Evolutionary conservation across 2,797 vertebrate genomes (phyloP), one percentile per base, ranked within the genome.

Genomic region (Jordanella pulchra): DNA sequence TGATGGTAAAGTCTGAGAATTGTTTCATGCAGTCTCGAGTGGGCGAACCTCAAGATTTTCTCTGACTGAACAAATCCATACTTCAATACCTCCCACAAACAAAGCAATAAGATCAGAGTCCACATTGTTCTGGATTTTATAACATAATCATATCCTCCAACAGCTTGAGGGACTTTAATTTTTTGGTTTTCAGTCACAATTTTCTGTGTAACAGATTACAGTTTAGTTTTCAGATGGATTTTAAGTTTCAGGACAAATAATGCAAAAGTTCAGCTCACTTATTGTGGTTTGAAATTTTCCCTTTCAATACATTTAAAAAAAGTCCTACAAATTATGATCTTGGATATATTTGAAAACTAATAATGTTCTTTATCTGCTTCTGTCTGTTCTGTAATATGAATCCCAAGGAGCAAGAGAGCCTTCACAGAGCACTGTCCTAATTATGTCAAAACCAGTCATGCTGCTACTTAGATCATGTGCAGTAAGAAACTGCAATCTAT

Each of bases 361-460:
- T 70, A n/a, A n/a, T n/a, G n/a, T n/a, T n/a, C 28, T 55, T 65
- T 30, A 48, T 55, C 53, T n/a, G 42, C 32, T n/a, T 27, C 4
- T 14, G 30, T 28, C 6, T 30, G 42, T 50, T 55, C 23, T 55
- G 27, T 60, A 35, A 50, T 5, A 14, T 63, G 12, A 47, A 71
- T 14, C 45, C 72, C 35, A 3, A 30, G 18, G 53, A 35, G 45
- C 9, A 7, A 45, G 50, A 27, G 64, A 66, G 71, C 25, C 30
- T 72, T 65, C 39, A 56, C 12, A 28, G 51, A 45, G 50, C 51
- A 27, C 14, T 17, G 63, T 65, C 69, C 55, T 67, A 61, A 67
- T 54, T 67, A 32, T 67, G 65, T 53, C 75, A 61, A 18, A 71
- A 61, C 15, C 56, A 71, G 18, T 67, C 35, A 53, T 45, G 39